phyloP scores from a whole-genome alignment of 2,888 invertebrate genomes.

The Drosophila gaucha region DNA sequence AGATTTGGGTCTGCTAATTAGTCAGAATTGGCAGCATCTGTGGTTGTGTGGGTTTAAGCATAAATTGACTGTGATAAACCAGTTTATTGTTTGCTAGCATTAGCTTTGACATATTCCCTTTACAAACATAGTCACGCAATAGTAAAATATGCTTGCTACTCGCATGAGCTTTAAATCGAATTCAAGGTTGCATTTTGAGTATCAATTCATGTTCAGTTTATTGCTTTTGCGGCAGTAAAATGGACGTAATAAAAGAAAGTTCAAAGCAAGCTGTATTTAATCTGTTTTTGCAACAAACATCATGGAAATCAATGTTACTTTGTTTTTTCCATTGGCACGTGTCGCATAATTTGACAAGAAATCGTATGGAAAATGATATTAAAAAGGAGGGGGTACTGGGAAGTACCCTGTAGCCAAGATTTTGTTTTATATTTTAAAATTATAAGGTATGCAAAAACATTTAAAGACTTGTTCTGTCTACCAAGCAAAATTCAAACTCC shows the following conservation, averaged over 20 bases:
- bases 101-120: too few species aligned
- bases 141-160: too few species aligned
- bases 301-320: neutral
- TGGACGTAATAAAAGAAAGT: slow-evolving; percentile 8
- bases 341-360: neutral
- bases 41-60: slow-evolving; percentile 22
- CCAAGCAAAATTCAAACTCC: too few species aligned
- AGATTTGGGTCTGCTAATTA: slow-evolving; percentile 5
- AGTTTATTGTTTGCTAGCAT: slow-evolving; percentile 35
- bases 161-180: slow-evolving; percentile 16
- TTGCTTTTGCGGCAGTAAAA: slow-evolving; percentile 16
- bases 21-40: slow-evolving; percentile 5
- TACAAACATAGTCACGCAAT: too few species aligned
- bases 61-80: slow-evolving; percentile 60
- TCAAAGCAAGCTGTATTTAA: neutral
- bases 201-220: slow-evolving; percentile 12
- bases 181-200: slow-evolving; percentile 1
- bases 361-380: neutral
- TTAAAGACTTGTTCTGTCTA: too few species aligned
- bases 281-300: neutral
- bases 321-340: neutral
- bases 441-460: neutral
- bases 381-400: neutral
- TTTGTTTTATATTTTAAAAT: neutral
- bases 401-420: neutral